Percentiles rank a stretch among this genome's conserved stretches.
These are phyloP conservation scores for Melopsittacus undulatus DNA, from an alignment of 2,797 vertebrate genomes.

Conservation along the genomic window DNA sequence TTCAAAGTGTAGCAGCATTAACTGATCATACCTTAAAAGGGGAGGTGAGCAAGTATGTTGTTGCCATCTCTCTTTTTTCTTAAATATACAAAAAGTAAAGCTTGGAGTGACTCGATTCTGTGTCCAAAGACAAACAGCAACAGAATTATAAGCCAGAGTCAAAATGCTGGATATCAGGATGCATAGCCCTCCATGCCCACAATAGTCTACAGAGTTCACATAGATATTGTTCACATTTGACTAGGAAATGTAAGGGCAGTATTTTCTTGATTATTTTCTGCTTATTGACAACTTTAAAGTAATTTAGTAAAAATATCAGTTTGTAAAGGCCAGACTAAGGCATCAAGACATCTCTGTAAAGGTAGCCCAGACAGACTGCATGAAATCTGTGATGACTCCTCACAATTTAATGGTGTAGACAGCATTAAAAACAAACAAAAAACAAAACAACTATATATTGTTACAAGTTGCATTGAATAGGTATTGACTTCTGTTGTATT, in stretches of 20 bases:
- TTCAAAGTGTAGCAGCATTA: conserved; percentile 36
- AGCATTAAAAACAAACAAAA: not conserved
- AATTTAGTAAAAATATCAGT: not conserved
- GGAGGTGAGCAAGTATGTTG: not conserved
- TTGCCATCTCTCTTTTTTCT: conserved; percentile 1
- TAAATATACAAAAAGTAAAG: conserved; percentile 27
- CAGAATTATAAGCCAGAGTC: not conserved
- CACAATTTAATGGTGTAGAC: not conserved
- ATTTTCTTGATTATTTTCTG: not conserved
- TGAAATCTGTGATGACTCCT: not conserved
- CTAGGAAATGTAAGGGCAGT: not conserved
- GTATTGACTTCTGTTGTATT: not conserved
- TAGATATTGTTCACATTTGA: not conserved
- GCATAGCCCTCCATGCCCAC: not conserved
- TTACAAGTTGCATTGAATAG: not conserved
- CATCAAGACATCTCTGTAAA: not conserved
- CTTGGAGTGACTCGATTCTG: not conserved
- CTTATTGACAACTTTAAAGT: not conserved
- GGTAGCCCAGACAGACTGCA: not conserved
- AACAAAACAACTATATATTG: not conserved
- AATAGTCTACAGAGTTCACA: not conserved
- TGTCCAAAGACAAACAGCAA: not conserved
- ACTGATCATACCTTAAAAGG: conserved; percentile 28
- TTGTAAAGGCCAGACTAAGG: not conserved
- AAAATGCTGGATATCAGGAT: not conserved